Evolutionary conservation across 1,140 invertebrate genomes (phyloP), one percentile per base, ranked within the genome.

Genomic region (Cyrtorhinus lividipennis): DNA sequence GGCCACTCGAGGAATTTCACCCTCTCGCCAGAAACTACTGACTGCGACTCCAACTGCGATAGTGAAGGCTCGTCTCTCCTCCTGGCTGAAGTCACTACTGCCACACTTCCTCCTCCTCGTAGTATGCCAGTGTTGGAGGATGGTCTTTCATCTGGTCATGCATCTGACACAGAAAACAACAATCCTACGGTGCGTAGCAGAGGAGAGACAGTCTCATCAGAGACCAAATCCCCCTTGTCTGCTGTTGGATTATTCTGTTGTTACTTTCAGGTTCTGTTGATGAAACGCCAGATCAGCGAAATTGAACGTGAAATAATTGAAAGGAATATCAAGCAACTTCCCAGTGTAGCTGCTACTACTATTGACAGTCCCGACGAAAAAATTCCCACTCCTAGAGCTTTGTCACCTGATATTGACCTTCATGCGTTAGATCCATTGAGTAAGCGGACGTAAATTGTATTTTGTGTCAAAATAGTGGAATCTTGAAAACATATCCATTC

Each of bases 101-200:
- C 64, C 15, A 62, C 61, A 24, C 57, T 65, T 30, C 64, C 64
- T 58, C 64, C 64, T 59, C 64, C 64, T 59, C 45, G 64, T 25
- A 85, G 88, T 67, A 90, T 96, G 88, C 94, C 94, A 0, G 85
- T 94, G n/a, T 80, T 96, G 12, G 93, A 96, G 74, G 93, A 97
- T 75, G 93, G 93, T 65, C 71, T 96, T 66, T 84, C 91, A 56
- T 90, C 87, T 53, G 92, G 92, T 15, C 92, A 95, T 71, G 88
- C 86, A 1, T 94, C 90, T 67, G 92, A 95, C 73, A 88, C 83
- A 0, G 92, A 95, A 71, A 92, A 93, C 72, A 88, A 88, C 74
- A 87, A 86, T 72, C 82, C 81, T 12, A 72, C 70, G 30, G 71
- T 72, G 66, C 64, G 64, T 67, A 57, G 26, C 2, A 8, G 20